Evolutionary conservation across 2,113 vertebrate genomes (phyloP).

Genomic region (Amphiprion percula): DNA sequence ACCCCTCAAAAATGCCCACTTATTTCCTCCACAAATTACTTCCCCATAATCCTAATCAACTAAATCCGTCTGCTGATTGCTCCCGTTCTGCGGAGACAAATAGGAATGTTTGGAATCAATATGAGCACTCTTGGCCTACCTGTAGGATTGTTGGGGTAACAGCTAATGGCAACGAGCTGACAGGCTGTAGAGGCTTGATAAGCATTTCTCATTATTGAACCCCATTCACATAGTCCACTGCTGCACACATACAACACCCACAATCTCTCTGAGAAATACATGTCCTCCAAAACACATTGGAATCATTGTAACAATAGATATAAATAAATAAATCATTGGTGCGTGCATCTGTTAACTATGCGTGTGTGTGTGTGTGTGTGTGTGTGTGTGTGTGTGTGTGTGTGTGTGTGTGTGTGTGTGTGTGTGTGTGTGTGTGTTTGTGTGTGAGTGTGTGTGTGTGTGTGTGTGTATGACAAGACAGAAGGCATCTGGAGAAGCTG

Average conservation of each 20-base stretch:
- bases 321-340: conserved; percentile 53
- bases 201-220: conserved; percentile 80
- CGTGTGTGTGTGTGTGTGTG: neutral
- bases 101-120: conserved; percentile 60
- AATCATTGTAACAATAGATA: conserved; percentile 63
- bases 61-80: conserved; percentile 65
- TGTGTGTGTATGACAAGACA: conserved; percentile 37
- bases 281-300: conserved; percentile 55
- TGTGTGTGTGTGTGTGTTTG: conserved; percentile 25
- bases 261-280: conserved; percentile 48
- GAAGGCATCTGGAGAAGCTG: conserved; percentile 40
- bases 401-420: conserved; percentile 6
- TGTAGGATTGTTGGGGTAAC: conserved; percentile 70
- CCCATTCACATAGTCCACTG: conserved; percentile 56
- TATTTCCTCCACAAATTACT: conserved; percentile 60
- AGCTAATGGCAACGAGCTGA: conserved; percentile 65
- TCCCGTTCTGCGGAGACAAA: conserved; percentile 53
- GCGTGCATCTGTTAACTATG: conserved; percentile 46
- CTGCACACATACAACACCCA: conserved; percentile 32
- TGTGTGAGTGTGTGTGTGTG: conserved; percentile 16
- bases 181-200: conserved; percentile 79
- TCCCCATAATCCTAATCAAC: conserved; percentile 68
- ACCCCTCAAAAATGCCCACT: conserved; percentile 30
- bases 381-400: conserved; percentile 10
- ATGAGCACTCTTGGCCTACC: conserved; percentile 60